Conservation (phyloP, 2,797 vertebrate species). For the Trematomus bernacchii region DNA sequence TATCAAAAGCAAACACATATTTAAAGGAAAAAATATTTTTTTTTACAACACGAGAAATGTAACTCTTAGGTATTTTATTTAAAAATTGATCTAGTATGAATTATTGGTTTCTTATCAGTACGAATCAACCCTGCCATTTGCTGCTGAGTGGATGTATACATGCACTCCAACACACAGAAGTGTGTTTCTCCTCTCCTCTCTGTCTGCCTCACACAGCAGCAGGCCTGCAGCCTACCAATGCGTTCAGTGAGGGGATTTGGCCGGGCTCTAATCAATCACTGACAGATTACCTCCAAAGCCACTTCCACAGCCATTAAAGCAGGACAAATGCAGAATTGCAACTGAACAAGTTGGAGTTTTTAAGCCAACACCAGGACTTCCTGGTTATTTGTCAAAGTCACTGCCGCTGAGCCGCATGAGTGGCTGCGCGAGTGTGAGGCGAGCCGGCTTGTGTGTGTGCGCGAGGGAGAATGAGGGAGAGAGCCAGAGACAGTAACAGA, state of each 20-base stretch:
- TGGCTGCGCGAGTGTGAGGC: slow-evolving; percentile 86
- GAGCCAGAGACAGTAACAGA: slow-evolving; percentile 71
- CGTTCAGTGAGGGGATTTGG: slow-evolving; percentile 85
- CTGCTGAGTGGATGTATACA: slow-evolving; percentile 3
- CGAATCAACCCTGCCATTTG: slow-evolving; percentile 11
- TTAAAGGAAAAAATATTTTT: neutral
- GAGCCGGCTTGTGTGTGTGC: slow-evolving; percentile 77
- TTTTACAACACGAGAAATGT: neutral
- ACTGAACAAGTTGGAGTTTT: slow-evolving; percentile 99
- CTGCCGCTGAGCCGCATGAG: slow-evolving; percentile 94
- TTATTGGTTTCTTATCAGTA: neutral
- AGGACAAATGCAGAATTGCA: slow-evolving; percentile 99
- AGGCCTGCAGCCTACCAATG: slow-evolving; percentile 85
- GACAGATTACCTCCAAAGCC: slow-evolving; percentile 99
- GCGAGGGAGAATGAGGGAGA: slow-evolving; percentile 77
- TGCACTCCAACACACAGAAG: slow-evolving; percentile 8
- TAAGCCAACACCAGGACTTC: slow-evolving; percentile 98
- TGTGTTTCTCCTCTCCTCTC: slow-evolving; percentile 28
- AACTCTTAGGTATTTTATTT: slow-evolving; percentile 1
- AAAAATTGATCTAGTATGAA: neutral
- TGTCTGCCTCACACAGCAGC: slow-evolving; percentile 77
- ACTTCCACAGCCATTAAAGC: slow-evolving; percentile 99
- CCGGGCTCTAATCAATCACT: slow-evolving; percentile 97
- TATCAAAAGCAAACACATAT: neutral
- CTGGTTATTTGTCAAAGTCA: slow-evolving; percentile 99